Base-by-base conservation (phyloP, 2,888 invertebrate species). In the Cylloceria caligata region DNA sequence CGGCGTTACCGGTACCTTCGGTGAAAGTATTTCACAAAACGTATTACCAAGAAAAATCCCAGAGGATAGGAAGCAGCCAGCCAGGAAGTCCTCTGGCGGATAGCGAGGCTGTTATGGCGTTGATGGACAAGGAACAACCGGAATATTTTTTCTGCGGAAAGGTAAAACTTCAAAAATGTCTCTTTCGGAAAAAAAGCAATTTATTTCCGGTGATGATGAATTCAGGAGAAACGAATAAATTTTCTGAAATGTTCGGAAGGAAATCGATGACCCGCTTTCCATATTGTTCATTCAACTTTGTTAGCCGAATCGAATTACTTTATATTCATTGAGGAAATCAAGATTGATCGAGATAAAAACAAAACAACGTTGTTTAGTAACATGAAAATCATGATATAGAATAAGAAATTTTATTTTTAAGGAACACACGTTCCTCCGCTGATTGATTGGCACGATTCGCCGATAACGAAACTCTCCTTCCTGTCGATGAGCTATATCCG, bases 11-110 rank as follows among this genome's bases (percentile, higher is more conserved):
- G 62, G 91, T 92, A 81, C 91, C 91, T 79, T 91, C 91, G 80
- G 91, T 91, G 83, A 91, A 91, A 87, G 91, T 91, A 80, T 91
- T 91, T 83, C 91, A 91, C 86, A 92, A 92, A 89, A 92, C 91
- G 34, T 92, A 92, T 74, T 91, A 91, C 49, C 91, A 91, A 64
- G 91, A 91, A 85, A 91, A 91, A 69, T 88, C 87, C n/a, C 87
- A 90, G 68, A 89, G 91, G 69, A 87, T 90, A 80, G 90, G 90
- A 39, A 91, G 82, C 68, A 92, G 91, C 83, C 91, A 91, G 65
- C 91, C 91, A 52, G 91, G 91, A 78, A 92, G 91, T 84, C 91
- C 91, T 13, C 82, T 91, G 39, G 87, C 91, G 27, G 91, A 92
- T 68, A 91, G 89, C 81, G 91, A 91, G 68, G 91, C 91, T 11